These are phyloP conservation scores for Cardinalis cardinalis DNA, from an alignment of 2,113 vertebrate genomes.

Conservation along the genomic window DNA sequence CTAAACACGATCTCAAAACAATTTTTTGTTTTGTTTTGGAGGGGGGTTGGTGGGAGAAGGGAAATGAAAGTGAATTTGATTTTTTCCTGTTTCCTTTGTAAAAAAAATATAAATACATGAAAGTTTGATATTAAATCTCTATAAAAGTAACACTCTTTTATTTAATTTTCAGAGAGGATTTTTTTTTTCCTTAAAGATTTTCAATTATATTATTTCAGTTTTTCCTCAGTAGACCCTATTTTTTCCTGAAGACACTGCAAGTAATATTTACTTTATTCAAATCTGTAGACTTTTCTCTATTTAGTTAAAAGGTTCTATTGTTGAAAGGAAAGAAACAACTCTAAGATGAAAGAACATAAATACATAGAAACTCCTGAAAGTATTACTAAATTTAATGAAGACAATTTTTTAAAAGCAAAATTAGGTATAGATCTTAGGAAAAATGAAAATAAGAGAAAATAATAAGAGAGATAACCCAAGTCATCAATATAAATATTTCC, in stretches of 20 bases:
- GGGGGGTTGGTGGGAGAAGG: fast-evolving
- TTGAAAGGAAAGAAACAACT: background rate
- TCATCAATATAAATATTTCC: background rate
- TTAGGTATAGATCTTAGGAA: background rate
- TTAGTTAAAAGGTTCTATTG: background rate
- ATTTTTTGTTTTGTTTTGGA: background rate
- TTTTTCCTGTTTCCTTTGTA: background rate
- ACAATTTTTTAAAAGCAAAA: background rate
- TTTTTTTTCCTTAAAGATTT: background rate
- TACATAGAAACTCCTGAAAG: background rate
- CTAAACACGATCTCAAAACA: background rate
- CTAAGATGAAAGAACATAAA: background rate
- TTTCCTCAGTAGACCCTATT: background rate
- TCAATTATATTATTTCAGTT: background rate
- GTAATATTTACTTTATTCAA: background rate
- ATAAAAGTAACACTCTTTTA: fast-evolving
- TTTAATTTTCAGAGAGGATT: background rate
- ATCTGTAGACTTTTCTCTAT: background rate
- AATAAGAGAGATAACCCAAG: background rate
- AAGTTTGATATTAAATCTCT: background rate
- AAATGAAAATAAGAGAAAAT: background rate
- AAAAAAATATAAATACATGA: background rate
- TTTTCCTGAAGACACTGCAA: background rate
- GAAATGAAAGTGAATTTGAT: background rate
- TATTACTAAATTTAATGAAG: background rate